phyloP scores from a whole-genome alignment of 1,140 invertebrate genomes.

The Danaus plexippus region DNA sequence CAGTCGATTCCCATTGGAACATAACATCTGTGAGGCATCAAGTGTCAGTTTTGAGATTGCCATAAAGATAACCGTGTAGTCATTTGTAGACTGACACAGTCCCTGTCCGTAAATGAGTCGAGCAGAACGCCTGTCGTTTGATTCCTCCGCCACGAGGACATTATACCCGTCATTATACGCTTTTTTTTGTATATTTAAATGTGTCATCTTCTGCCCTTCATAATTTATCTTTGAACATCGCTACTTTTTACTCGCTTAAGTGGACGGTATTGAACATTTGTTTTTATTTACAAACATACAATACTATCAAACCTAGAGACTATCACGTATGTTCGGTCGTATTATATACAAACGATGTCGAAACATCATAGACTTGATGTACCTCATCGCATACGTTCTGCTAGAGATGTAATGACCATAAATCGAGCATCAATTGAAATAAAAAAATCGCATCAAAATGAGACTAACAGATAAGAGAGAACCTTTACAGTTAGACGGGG shows the following conservation, averaged over 20 bases:
- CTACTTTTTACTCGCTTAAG: slow-evolving; percentile 10
- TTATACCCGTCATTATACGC: slow-evolving; percentile 18
- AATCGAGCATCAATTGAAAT: too few species aligned
- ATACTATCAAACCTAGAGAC: too few species aligned
- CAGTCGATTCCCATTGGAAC: too few species aligned
- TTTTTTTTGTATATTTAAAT: slow-evolving; percentile 13
- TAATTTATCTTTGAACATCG: slow-evolving; percentile 14
- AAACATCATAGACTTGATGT: too few species aligned
- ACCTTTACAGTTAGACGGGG: neutral
- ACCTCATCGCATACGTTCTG: too few species aligned
- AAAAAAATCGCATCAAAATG: too few species aligned
- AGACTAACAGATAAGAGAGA: slow-evolving; percentile 2
- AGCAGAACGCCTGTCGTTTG: slow-evolving; percentile 17
- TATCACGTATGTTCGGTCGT: too few species aligned
- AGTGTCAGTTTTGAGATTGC: neutral
- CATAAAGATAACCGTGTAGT: slow-evolving; percentile 6
- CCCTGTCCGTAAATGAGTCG: slow-evolving; percentile 5
- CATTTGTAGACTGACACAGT: slow-evolving; percentile 5
- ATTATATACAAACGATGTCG: too few species aligned
- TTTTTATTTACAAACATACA: too few species aligned
- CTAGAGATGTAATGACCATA: too few species aligned
- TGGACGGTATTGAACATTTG: slow-evolving; percentile 5
- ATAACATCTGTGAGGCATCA: too few species aligned
- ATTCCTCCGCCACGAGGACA: slow-evolving; percentile 18
- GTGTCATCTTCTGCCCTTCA: slow-evolving; percentile 8